phyloP scores from a whole-genome alignment of 2,113 vertebrate genomes.

The Circaetus cinerascens region DNA sequence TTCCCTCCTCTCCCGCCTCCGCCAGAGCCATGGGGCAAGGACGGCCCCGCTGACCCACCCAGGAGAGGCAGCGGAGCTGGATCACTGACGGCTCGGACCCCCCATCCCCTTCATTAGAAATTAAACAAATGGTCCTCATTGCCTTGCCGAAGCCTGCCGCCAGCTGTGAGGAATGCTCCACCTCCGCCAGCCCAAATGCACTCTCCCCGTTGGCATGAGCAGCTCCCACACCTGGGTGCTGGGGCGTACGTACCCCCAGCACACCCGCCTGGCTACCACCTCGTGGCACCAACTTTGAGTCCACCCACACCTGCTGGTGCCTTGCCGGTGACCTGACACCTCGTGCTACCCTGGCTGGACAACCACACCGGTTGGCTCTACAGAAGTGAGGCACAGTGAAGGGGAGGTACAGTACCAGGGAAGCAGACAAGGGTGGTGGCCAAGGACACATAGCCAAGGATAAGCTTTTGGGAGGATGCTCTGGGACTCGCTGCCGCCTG shows the following conservation, averaged over 20 bases:
- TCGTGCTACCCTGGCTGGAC: rapidly evolving
- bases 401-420: neutral
- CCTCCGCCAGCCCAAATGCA: neutral
- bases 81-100: neutral
- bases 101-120: neutral
- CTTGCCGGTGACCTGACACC: neutral
- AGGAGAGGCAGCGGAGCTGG: neutral
- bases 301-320: neutral
- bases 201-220: rapidly evolving
- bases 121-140: neutral
- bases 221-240: neutral
- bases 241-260: rapidly evolving
- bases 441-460: neutral
- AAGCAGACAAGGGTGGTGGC: neutral
- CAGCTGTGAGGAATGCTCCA: neutral
- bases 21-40: neutral
- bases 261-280: neutral
- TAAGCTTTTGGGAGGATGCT: neutral
- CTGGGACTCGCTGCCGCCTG: neutral
- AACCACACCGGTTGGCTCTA: rapidly evolving
- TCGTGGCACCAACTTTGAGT: rapidly evolving
- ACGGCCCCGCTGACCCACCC: neutral
- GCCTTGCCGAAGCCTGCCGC: neutral
- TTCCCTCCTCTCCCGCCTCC: neutral
- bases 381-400: neutral